phyloP scores from a whole-genome alignment of 2,113 vertebrate species.

The Festucalex cinctus region DNA sequence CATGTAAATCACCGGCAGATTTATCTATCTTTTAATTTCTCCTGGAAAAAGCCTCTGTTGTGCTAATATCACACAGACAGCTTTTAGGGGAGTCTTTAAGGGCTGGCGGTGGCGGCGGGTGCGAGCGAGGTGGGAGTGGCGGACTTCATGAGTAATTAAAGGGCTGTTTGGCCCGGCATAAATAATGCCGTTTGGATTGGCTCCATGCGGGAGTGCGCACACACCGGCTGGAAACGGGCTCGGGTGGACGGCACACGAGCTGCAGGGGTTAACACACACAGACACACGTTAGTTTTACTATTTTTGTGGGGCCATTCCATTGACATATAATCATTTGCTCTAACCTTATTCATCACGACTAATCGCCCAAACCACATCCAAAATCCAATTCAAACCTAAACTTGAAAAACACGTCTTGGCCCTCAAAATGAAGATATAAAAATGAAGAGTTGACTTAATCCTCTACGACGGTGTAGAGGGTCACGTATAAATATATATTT shows the following conservation, averaged over 20 bases:
- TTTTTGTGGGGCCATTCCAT: too few species aligned
- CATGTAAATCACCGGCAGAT: slow-evolving; percentile 96
- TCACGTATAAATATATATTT: too few species aligned
- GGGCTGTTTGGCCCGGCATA: slow-evolving; percentile 98
- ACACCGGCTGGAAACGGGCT: slow-evolving; percentile 30
- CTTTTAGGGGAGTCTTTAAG: slow-evolving; percentile 98
- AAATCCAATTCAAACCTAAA: too few species aligned
- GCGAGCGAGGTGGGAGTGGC: slow-evolving; percentile 79
- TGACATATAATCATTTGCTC: too few species aligned
- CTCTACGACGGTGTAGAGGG: too few species aligned
- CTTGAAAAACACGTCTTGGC: too few species aligned
- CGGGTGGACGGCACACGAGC: slow-evolving; percentile 53
- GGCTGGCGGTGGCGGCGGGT: slow-evolving; percentile 82
- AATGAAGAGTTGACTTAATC: too few species aligned
- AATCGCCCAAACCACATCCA: too few species aligned
- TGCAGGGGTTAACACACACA: slow-evolving; percentile 77
- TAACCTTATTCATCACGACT: too few species aligned
- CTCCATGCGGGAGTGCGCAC: slow-evolving; percentile 78
- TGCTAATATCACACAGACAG: slow-evolving; percentile 98
- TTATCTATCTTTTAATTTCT: slow-evolving; percentile 71
- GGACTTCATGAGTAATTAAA: slow-evolving; percentile 98
- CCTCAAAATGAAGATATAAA: too few species aligned
- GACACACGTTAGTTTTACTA: slow-evolving; percentile 19
- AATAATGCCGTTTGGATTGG: slow-evolving; percentile 99
- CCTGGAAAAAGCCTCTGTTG: slow-evolving; percentile 85